Base-by-base conservation (phyloP, 2,888 invertebrate genomes). In the Galerucella calmariensis region DNA sequence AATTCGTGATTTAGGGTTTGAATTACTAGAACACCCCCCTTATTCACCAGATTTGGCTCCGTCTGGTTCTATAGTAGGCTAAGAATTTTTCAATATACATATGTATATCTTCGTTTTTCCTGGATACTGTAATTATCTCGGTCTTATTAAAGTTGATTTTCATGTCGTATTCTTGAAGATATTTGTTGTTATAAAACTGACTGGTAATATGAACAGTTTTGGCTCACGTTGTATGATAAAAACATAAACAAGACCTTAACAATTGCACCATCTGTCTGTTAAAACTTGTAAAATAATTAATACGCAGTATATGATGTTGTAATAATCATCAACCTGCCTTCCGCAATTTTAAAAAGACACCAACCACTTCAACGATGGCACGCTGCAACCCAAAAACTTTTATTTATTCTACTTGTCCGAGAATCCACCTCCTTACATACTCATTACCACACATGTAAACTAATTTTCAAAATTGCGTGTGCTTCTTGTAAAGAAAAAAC, bases 391-490 rank as follows among this genome's bases (percentile, higher is more conserved):
- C 35, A 41, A 8, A 41, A 51, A 51, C n/a, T 14, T 51, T 14
- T 51, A n/a, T 51, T 51, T 71, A 63, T 51, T 41, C 35, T 51
- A 63, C 63, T 20, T 70, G 62, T 51, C 63, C 70, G 46, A 53
- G 48, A 51, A 63, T 63, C 24, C 11, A 20, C 12, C 27, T 20
- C 16, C 27, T 14, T 59, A 12, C n/a, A 12, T n/a, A 58, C 66
- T 65, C 24, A 66, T 24, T 71, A 65, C 65, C 27, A 58, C 65
- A 71, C 41, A 41, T 41, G 41, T 71, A 65, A 65, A 71, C 65
- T 65, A 56, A 66, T 56, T 71, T 66, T 65, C 35, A 20, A 44
- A 46, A 71, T 71, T 65, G 71, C 71, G 71, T 71, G 71, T 66
- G 65, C 46, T n/a, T 35, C 24, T 41, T 41, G 35, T 41, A 41